Conservation (phyloP, 2,113 vertebrate genomes). For the Lathamus discolor region DNA sequence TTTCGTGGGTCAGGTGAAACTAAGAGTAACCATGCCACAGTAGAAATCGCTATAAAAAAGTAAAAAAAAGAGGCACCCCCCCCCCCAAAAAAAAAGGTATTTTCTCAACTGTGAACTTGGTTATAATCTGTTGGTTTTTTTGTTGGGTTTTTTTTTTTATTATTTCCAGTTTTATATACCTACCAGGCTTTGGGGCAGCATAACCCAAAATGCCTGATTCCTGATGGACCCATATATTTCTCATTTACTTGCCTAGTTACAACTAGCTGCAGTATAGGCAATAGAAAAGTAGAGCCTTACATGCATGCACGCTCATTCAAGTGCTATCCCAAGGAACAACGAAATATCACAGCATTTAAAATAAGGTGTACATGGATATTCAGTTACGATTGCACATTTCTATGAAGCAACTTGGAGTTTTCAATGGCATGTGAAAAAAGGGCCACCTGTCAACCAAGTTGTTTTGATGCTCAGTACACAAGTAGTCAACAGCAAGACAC, state of each 20-base stretch:
- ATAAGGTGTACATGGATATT: slow-evolving; percentile 19
- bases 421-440: slow-evolving; percentile 20
- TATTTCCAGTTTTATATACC: slow-evolving; percentile 29
- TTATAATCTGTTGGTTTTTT: background rate
- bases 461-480: slow-evolving; percentile 56
- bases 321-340: slow-evolving; percentile 10
- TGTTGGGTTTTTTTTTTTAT: background rate
- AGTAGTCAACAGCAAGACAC: slow-evolving; percentile 41
- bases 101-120: background rate
- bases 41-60: slow-evolving; percentile 62
- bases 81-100: background rate
- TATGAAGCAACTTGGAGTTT: slow-evolving; percentile 35
- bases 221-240: slow-evolving; percentile 26
- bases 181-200: slow-evolving; percentile 17
- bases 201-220: slow-evolving; percentile 39
- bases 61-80: background rate
- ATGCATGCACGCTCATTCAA: background rate
- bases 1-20: slow-evolving; percentile 47
- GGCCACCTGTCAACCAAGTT: slow-evolving; percentile 6
- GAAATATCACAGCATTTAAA: slow-evolving; percentile 15
- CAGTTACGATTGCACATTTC: slow-evolving; percentile 34
- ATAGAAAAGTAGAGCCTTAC: slow-evolving; percentile 38
- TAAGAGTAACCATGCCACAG: slow-evolving; percentile 27
- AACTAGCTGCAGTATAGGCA: slow-evolving; percentile 58
- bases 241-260: slow-evolving; percentile 52